Percentiles rank a stretch among this genome's conserved stretches.
Conservation (phyloP, 2,113 vertebrate species). For the Dissostichus mawsoni region DNA sequence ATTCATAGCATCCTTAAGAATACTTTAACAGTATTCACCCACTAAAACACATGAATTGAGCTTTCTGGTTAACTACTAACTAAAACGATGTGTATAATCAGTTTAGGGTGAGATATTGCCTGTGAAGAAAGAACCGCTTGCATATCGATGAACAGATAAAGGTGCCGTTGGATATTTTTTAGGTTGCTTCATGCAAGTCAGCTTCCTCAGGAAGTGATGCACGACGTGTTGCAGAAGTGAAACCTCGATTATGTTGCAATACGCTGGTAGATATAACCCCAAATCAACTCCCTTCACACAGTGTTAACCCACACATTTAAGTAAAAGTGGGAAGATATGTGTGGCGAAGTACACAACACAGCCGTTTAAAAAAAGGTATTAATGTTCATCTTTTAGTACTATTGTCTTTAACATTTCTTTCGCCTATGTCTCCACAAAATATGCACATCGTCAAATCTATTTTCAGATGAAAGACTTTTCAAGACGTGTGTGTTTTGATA, state of each 20-base stretch:
- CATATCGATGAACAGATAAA: neutral
- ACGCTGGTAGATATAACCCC: neutral
- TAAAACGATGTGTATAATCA: neutral
- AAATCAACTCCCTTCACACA: neutral
- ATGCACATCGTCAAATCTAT: neutral
- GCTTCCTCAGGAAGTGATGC: constrained; percentile 69
- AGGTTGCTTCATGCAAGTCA: constrained; percentile 12
- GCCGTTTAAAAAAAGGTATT: neutral
- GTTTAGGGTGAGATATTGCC: neutral
- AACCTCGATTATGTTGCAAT: constrained; percentile 50
- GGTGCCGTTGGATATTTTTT: neutral
- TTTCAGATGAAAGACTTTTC: neutral
- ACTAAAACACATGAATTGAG: neutral
- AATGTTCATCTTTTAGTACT: neutral
- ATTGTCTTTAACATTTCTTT: neutral
- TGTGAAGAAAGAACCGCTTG: neutral
- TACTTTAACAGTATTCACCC: neutral
- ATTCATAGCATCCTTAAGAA: no score
- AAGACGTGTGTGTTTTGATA: neutral
- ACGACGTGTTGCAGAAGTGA: constrained; percentile 59
- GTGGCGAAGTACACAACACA: neutral
- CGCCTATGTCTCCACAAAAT: no score
- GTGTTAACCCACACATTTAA: neutral
- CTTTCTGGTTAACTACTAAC: neutral
- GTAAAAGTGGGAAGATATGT: constrained; percentile 4